Conservation (phyloP, 2,797 vertebrate species). For the Galago senegalensis region DNA sequence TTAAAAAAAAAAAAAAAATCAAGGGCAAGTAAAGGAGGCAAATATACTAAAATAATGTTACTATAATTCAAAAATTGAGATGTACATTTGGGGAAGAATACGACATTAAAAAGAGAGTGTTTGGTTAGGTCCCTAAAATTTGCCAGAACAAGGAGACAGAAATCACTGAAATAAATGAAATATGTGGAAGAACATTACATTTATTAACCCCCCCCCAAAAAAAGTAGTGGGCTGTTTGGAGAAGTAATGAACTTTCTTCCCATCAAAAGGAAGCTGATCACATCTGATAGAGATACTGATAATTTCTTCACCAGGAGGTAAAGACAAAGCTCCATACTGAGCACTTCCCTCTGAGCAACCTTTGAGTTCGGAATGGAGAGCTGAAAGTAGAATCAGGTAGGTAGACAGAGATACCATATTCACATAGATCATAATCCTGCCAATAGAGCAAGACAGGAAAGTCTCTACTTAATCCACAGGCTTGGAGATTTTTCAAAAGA, state of each 20-base stretch:
- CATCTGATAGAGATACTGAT: conserved; percentile 2
- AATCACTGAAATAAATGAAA: conserved; percentile 53
- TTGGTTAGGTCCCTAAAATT: conserved; percentile 31
- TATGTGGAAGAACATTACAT: not conserved
- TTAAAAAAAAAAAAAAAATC: not conserved
- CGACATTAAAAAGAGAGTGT: not conserved
- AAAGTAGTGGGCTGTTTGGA: not conserved
- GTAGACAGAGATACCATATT: not conserved
- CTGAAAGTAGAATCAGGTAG: conserved; percentile 36
- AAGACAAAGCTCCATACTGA: not conserved
- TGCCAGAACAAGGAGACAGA: not conserved
- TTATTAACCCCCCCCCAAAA: not conserved
- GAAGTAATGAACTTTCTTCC: conserved; percentile 11
- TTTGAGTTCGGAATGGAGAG: not conserved
- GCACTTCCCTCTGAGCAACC: not conserved
- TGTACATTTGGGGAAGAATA: not conserved
- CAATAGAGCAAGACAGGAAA: not conserved
- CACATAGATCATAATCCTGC: not conserved
- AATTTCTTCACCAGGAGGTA: not conserved
- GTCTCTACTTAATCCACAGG: not conserved
- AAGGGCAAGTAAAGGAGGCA: conserved; percentile 15
- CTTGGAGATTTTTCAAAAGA: conserved; percentile 12
- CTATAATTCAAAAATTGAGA: not conserved
- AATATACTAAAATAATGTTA: conserved; percentile 38
- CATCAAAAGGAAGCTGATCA: conserved; percentile 2